Percentiles rank a stretch among this genome's conserved stretches.
phyloP scores from a whole-genome alignment of 2,888 invertebrate genomes.

The Eremobia ochroleuca region DNA sequence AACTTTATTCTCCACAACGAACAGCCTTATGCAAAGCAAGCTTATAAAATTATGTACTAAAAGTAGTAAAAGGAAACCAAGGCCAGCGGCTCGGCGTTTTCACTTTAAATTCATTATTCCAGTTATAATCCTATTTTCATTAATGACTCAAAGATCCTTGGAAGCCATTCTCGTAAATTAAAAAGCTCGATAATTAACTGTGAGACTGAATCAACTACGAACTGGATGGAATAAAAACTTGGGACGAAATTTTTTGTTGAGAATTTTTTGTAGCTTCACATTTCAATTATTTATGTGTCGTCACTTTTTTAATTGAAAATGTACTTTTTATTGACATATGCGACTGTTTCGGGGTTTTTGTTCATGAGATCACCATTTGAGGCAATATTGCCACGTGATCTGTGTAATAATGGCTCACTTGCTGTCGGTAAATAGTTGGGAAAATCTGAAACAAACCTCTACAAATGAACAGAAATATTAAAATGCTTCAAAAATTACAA shows the following conservation, averaged over 20 bases:
- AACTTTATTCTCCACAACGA: not conserved
- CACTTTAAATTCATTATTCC: slow-evolving; percentile 54
- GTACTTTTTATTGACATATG: not conserved
- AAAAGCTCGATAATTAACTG: slow-evolving; percentile 55
- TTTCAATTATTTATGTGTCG: not conserved
- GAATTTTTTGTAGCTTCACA: slow-evolving; percentile 1
- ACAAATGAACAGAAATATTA: not conserved
- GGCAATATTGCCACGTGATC: not conserved
- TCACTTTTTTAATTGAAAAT: not conserved
- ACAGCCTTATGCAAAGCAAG: not conserved
- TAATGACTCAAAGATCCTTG: slow-evolving; percentile 56
- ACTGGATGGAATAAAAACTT: slow-evolving; percentile 13
- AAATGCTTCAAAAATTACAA: not conserved
- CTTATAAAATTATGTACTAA: not conserved
- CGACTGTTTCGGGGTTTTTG: not conserved
- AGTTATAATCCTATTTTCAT: slow-evolving; percentile 58
- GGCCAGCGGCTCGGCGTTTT: slow-evolving; percentile 6
- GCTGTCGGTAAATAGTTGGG: no score
- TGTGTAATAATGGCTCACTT: no score
- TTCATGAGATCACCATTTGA: not conserved
- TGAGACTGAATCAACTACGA: slow-evolving; percentile 35
- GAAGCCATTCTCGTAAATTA: slow-evolving; percentile 52
- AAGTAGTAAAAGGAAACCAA: slow-evolving; percentile 17
- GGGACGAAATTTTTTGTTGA: slow-evolving; percentile 2
- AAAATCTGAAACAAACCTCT: not conserved